Evolutionary conservation across 2,797 vertebrate species (phyloP).

Genomic region (Fratercula arctica): DNA sequence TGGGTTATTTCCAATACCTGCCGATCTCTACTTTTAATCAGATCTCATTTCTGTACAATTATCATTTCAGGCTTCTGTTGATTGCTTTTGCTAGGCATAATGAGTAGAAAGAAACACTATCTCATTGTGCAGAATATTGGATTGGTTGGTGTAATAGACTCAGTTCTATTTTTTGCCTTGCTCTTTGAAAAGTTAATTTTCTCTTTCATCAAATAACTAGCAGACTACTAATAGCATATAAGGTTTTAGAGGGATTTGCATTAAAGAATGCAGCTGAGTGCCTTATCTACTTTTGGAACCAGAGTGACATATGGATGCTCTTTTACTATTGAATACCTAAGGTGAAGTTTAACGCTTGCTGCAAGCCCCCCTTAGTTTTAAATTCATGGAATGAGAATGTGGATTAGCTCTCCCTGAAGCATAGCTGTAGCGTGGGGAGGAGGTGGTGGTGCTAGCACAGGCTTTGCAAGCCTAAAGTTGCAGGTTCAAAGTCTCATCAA

Average conservation of each 20-base stretch:
- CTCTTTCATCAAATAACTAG: constrained; percentile 72
- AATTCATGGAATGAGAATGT: constrained; percentile 37
- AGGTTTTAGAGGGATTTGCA: constrained; percentile 70
- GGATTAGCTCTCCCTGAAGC: constrained; percentile 36
- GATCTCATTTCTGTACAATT: constrained; percentile 68
- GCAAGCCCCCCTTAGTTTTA: constrained; percentile 48
- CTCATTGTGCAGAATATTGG: constrained; percentile 72
- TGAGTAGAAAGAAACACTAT: constrained; percentile 69
- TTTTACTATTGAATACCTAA: constrained; percentile 58
- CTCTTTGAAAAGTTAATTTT: constrained; percentile 74
- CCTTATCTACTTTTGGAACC: constrained; percentile 69
- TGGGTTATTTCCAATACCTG: constrained; percentile 60
- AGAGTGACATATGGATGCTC: constrained; percentile 59
- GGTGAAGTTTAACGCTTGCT: constrained; percentile 52
- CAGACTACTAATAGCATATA: constrained; percentile 68
- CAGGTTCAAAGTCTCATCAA: constrained; percentile 38
- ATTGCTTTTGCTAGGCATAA: constrained; percentile 65
- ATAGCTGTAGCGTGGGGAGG: neutral
- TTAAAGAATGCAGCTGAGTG: constrained; percentile 68
- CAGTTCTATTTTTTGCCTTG: constrained; percentile 64
- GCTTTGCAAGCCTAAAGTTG: constrained; percentile 17
- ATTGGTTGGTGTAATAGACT: constrained; percentile 69
- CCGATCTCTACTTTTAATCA: constrained; percentile 68
- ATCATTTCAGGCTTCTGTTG: constrained; percentile 71
- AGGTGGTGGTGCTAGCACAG: neutral